Percentiles rank a stretch among this genome's conserved stretches.
Evolutionary conservation across 2,113 vertebrate species (phyloP).

Genomic region (Xyrauchen texanus): DNA sequence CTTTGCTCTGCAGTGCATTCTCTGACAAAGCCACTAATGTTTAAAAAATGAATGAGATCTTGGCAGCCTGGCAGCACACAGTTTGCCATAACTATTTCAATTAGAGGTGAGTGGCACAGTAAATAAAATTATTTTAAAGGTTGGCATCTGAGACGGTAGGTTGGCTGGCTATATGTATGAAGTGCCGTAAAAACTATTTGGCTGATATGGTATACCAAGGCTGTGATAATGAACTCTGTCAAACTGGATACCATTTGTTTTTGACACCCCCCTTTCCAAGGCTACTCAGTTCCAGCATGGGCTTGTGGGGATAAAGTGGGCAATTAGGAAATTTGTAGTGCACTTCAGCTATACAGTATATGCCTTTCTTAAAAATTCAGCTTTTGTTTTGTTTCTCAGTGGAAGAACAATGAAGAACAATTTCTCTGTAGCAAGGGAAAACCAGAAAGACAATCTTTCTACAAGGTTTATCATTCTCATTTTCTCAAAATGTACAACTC

Average conservation of each 20-base stretch:
- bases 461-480: conserved; percentile 39
- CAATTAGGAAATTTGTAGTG: conserved; percentile 34
- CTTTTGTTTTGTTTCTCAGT: conserved; percentile 49
- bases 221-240: conserved; percentile 62
- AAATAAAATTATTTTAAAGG: conserved; percentile 64
- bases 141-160: conserved; percentile 50
- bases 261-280: conserved; percentile 31
- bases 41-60: conserved; percentile 47
- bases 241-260: conserved; percentile 64
- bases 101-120: conserved; percentile 58
- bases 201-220: conserved; percentile 51
- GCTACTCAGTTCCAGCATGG: conserved; percentile 13
- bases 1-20: not conserved
- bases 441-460: not conserved
- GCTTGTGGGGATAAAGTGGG: not conserved
- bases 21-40: conserved; percentile 35
- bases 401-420: conserved; percentile 12
- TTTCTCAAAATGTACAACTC: conserved; percentile 47
- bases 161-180: conserved; percentile 52
- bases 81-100: conserved; percentile 56
- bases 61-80: conserved; percentile 35
- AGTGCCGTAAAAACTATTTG: conserved; percentile 60
- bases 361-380: conserved; percentile 52
- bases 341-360: conserved; percentile 28
- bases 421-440: conserved; percentile 12